Conservation (phyloP, 2,797 vertebrate species). For the Ctenochaetus hawaiiensis region DNA sequence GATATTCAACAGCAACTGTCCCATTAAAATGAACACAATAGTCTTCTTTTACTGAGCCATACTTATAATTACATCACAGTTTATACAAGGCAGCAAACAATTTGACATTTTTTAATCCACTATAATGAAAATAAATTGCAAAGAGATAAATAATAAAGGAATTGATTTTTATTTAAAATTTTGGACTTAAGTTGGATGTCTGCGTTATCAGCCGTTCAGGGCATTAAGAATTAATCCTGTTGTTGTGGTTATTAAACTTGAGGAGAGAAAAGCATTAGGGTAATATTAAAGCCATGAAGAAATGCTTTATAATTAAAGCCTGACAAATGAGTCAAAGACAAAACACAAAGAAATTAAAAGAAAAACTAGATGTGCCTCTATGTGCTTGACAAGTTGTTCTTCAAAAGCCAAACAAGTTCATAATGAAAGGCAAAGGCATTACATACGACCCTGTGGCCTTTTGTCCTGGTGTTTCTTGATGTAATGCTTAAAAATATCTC, state of each 20-base stretch:
- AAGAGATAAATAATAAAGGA: slow-evolving; percentile 23
- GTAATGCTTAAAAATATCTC: slow-evolving; percentile 61
- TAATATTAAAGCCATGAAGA: slow-evolving; percentile 47
- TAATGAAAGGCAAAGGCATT: slow-evolving; percentile 35
- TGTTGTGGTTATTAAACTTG: slow-evolving; percentile 49
- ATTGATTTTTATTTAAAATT: slow-evolving; percentile 31
- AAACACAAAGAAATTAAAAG: slow-evolving; percentile 29
- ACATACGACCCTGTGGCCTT: slow-evolving; percentile 19
- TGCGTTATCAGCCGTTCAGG: slow-evolving; percentile 20
- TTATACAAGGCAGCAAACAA: slow-evolving; percentile 33
- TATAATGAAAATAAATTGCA: slow-evolving; percentile 30
- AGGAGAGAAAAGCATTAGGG: slow-evolving; percentile 38
- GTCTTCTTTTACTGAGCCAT: slow-evolving; percentile 1
- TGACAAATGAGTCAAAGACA: slow-evolving; percentile 38
- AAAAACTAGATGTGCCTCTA: slow-evolving; percentile 40
- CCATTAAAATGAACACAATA: slow-evolving; percentile 22
- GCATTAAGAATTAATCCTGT: slow-evolving; percentile 50
- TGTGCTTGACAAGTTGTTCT: slow-evolving; percentile 42
- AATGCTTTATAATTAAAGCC: slow-evolving; percentile 39
- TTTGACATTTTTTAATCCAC: slow-evolving; percentile 36
- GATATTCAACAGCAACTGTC: slow-evolving; percentile 5
- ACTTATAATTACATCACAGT: slow-evolving; percentile 35
- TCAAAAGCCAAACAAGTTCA: slow-evolving; percentile 6
- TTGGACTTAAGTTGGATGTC: slow-evolving; percentile 33
- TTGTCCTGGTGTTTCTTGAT: slow-evolving; percentile 46